Conservation (phyloP, 1,140 invertebrate species). For the Probaryconus sp. region DNA sequence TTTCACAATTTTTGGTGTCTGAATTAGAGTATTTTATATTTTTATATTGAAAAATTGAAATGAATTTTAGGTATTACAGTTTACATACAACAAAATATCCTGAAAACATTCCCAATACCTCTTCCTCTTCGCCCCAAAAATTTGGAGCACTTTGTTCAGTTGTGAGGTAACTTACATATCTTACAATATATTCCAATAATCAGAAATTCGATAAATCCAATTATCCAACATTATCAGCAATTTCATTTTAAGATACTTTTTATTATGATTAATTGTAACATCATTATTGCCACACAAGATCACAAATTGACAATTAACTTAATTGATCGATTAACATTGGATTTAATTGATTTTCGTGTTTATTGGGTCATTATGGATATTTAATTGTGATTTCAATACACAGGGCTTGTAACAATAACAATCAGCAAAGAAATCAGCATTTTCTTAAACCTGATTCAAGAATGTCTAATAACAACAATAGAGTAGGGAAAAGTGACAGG, state of each 20-base stretch:
- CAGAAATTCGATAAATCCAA: too few species aligned
- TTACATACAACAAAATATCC: neutral
- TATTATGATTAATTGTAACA: too few species aligned
- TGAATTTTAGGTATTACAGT: slow-evolving; percentile 12
- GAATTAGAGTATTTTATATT: neutral
- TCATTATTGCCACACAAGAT: neutral
- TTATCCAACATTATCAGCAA: too few species aligned
- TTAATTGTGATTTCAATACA: slow-evolving; percentile 5
- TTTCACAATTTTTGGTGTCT: neutral
- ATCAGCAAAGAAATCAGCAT: slow-evolving; percentile 11
- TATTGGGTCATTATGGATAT: neutral
- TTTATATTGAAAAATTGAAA: slow-evolving; percentile 1
- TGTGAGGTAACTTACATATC: slow-evolving; percentile 16
- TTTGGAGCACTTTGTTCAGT: neutral
- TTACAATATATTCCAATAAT: too few species aligned
- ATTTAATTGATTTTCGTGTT: neutral
- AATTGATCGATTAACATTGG: neutral
- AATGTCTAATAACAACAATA: slow-evolving; percentile 5
- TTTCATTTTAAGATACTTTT: too few species aligned
- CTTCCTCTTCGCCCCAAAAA: slow-evolving; percentile 15
- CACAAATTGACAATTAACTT: too few species aligned
- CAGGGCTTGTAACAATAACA: slow-evolving; percentile 12
- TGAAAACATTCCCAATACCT: neutral
- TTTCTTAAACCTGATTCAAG: slow-evolving; percentile 12
- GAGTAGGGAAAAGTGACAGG: neutral